Base-by-base conservation (phyloP, 2,888 invertebrate genomes). In the Polymixis lichenea region DNA sequence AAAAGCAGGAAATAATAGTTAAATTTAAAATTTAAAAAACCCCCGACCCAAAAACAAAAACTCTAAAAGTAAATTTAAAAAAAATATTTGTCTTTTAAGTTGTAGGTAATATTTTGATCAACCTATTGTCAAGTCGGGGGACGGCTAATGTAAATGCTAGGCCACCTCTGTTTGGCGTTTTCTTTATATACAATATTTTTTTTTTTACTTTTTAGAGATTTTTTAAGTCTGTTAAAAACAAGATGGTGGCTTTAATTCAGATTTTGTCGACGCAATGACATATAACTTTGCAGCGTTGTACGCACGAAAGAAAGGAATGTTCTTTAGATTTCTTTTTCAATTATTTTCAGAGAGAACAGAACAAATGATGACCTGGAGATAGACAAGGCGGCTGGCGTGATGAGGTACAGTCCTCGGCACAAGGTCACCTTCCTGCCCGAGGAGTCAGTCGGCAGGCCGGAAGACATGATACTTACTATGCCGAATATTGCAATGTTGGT, bases 401-500 rank as follows among this genome's bases (percentile, higher is more conserved):
- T 98, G 66, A 97, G 97, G 2, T 98, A 97, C 89, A 94, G 93
- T 0, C 98, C 98, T 0, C 93, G 90, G 49, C 94, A 98, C 66
- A 93, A 91, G 6, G 94, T 98, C 6, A 88, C 95, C 51, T 98
- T 97, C 88, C 92, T 97, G 3, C 97, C 95, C 0, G 97, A 98
- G 68, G 93, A 97, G 90, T 98, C 98, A 0, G 91, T 97, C 1
- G 98, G 97, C 0, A 96, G 98, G 90, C 97, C 98, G 0, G 93
- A 96, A 56, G 89, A 94, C 0, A 97, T 98, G 83, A 92, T 94
- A 17, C 94, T 98, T 9, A 94, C 96, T 0, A 97, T 98, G 2
- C 97, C 98, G 0, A 98, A 98, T 92, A 95, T 98, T 79, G 98
- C 98, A 0, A 95, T 98, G 86, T 89, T 98, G 94, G 98, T 97